Base-by-base conservation (phyloP, 2,888 invertebrate species). In the Epistrophe eligans region DNA sequence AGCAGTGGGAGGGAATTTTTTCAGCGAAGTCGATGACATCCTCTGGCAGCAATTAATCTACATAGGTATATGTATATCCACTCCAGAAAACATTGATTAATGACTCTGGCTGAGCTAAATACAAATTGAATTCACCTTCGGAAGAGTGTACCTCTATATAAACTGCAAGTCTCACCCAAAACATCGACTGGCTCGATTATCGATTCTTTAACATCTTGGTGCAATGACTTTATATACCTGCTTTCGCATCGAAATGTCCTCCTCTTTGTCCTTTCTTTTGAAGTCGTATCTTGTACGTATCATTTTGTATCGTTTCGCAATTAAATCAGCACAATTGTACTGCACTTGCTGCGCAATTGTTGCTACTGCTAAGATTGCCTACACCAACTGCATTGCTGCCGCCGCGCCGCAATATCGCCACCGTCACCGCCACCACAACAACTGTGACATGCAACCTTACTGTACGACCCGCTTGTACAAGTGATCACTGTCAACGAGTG, bases 21-120 rank as follows among this genome's bases (percentile, higher is more conserved):
- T 58, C 58, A 24, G 13, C 7, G 15, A 48, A 74, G 38, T 48
- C 71, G 83, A 71, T 87, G 87, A 87, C 74, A 87, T 79, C 71
- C 74, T 50, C 71, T 87, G 79, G 74, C 83, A 87, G 82, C 87
- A 87, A 87, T 87, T 79, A 87, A 87, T 82, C 82, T 77, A 73
- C 83, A 83, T 83, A 79, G 38, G n/a, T 28, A 24, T 40, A 19
- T 24, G 19, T 48, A 48, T 35, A n/a, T 81, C 77, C 70, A 40
- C 76, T 79, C 58, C 52, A 58, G 73, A 57, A 32, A 77, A 43
- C 60, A 52, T 52, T 72, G 84, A 85, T 81, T 85, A 82, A 82
- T 82, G 85, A 76, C 73, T 72, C 81, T 48, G 62, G 62, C 57
- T 19, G 6, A 9, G 67, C 24, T 52, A 35, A 60, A 66, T 67